Conservation (phyloP, 2,888 invertebrate genomes). For the Aphidius colemani region DNA sequence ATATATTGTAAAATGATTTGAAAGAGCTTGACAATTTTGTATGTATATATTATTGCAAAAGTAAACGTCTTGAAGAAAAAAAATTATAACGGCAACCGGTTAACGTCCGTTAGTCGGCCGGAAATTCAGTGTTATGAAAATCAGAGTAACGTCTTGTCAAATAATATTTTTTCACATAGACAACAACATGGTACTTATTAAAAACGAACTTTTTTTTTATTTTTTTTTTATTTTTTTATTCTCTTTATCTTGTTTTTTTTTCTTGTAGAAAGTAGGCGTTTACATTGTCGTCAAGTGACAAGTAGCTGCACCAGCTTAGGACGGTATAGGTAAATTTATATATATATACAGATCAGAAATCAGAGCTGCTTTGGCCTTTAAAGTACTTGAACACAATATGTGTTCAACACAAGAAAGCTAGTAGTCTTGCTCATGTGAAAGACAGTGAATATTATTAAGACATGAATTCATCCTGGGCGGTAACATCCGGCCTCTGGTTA, state of each 20-base stretch:
- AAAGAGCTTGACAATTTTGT: conserved; percentile 6
- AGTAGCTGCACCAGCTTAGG: conserved; percentile 54
- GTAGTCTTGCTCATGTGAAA: too few species aligned
- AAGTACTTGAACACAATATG: too few species aligned
- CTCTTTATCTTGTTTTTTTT: conserved; percentile 3
- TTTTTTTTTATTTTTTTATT: conserved; percentile 22
- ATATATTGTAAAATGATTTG: not conserved
- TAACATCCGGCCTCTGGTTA: conserved; percentile 60
- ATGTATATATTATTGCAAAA: not conserved
- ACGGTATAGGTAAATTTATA: not conserved
- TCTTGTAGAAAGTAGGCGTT: conserved; percentile 38
- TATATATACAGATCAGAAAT: conserved; percentile 54
- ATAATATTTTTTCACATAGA: conserved; percentile 14
- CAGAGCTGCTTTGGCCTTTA: conserved; percentile 47
- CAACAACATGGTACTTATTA: conserved; percentile 27
- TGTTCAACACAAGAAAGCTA: too few species aligned
- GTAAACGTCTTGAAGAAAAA: not conserved
- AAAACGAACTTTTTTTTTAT: conserved; percentile 47
- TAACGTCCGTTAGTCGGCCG: conserved; percentile 57
- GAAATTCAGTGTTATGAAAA: conserved; percentile 58
- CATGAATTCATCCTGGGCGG: conserved; percentile 56
- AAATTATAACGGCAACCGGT: conserved; percentile 36
- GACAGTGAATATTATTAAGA: conserved; percentile 39
- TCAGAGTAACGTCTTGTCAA: conserved; percentile 37
- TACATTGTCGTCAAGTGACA: conserved; percentile 44